Base-by-base conservation (phyloP, 2,888 invertebrate genomes). In the Pristionchus mayeri region DNA sequence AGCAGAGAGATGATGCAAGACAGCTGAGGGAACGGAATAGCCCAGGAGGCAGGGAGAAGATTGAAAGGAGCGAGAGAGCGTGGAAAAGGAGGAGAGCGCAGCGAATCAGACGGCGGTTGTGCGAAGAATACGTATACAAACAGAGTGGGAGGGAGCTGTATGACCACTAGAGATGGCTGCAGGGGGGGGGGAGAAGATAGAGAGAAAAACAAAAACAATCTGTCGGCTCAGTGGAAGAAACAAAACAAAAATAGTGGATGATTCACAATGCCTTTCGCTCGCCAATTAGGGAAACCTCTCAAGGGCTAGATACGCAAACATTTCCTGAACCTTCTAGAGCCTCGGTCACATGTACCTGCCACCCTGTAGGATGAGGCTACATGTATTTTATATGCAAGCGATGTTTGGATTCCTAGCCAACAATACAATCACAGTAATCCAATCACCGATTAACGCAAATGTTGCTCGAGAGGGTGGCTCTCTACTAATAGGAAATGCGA, bases 1-100 rank as follows among this genome's bases (percentile, higher is more conserved):
- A 34, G 16, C n/a, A 71, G 71, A 44, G 21, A 71, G 71, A 34
- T 71, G 71, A 71, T 71, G 71, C 71, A 71, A 44, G 71, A 71
- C 9, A 71, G 21, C 40, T 40, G 24, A 40, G n/a, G 21, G 37
- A n/a, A 21, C 44, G 13, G 30, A 63, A 63, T 63, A 30, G 27
- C 34, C n/a, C n/a, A 3, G 24, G 16, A 7, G 71, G 71, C 3
- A 71, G 6, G 13, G n/a, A 44, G 71, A 71, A 37, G 30, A 71
- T 40, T 24, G 71, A 40, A 34, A 44, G 54, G 24, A 3, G 71
- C 7, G 67, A 71, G 67, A 40, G 37, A 71, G 40, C 3, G 67
- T 40, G 67, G 0, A n/a, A 40, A 71, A 71, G 9, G 21, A 21
- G 40, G 71, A 71, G 71, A 71, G 71, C 13, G 37, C 11, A 60